Base-by-base conservation (phyloP, 1,140 invertebrate species). In the Chironomus striatipennis region DNA sequence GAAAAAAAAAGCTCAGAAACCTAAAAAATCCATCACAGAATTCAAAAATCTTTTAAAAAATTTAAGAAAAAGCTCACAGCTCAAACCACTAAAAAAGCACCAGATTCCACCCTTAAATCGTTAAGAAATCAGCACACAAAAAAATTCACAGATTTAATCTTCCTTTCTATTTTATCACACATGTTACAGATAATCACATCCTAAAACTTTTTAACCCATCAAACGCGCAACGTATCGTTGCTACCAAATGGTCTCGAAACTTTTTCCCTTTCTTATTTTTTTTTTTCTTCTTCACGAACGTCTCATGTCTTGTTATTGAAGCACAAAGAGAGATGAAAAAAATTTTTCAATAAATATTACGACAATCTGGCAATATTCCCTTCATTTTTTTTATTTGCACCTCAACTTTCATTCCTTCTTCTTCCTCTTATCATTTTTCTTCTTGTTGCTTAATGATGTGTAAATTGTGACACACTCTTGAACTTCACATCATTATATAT, bases 401-500 rank as follows among this genome's bases (percentile, higher is more conserved):
- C 47, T 57, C 47, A 15, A 57, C n/a, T 57, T 57, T 57, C 15
- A 57, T 57, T 57, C n/a, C n/a, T 57, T n/a, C 12, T 15, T 57
- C 47, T 57, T 34, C 47, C 9, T 15, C 12, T 57, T 4, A n/a
- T 57, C 12, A n/a, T 57, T 15, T n/a, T 57, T 57, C 47, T 57
- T 57, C 12, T 57, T 57, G 12, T 57, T 57, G 47, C 12, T n/a
- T 57, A 57, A 57, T 57, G 47, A 57, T n/a, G 47, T 57, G 47
- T 57, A n/a, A 57, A 57, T 57, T 57, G 47, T 57, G 47, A 57
- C 47, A 57, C 47, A 57, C 47, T 57, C 47, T 57, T 57, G 47
- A 57, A 57, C 47, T 57, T 57, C 47, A 57, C n/a, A 57, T 57
- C 47, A n/a, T 57, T 57, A 57, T 57, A 57, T 57, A 57, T 57